Evolutionary conservation across 2,888 invertebrate species (phyloP).

Genomic region (Eilema sororculum): DNA sequence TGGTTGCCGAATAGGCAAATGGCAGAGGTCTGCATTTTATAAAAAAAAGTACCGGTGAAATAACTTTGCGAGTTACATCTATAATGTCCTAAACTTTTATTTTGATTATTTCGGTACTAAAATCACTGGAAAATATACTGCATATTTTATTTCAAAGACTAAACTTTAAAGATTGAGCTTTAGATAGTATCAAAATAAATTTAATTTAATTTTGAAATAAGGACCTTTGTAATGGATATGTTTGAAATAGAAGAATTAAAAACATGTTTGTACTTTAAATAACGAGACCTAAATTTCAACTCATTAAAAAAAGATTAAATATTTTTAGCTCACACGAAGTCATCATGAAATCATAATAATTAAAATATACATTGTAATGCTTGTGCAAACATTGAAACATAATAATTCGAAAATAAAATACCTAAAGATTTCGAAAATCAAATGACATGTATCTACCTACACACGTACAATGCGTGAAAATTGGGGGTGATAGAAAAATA

Average conservation of each 20-base stretch:
- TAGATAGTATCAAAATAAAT: no score
- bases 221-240: background rate
- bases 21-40: constrained; percentile 6
- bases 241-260: background rate
- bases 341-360: background rate
- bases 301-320: background rate
- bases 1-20: constrained; percentile 25
- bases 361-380: background rate
- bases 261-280: background rate
- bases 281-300: background rate
- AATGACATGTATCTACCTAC: no score
- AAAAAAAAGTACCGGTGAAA: constrained; percentile 19
- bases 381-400: no score
- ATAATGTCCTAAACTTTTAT: background rate
- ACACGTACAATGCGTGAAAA: no score
- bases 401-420: no score
- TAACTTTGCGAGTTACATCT: constrained; percentile 17
- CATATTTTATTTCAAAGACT: background rate
- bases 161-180: no score
- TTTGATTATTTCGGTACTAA: background rate
- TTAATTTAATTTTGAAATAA: background rate
- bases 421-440: no score
- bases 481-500: no score
- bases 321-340: background rate
- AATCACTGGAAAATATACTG: background rate